These are phyloP conservation scores for Eulemur macaco DNA, from an alignment of 2,113 vertebrate genomes.

Conservation along the genomic window DNA sequence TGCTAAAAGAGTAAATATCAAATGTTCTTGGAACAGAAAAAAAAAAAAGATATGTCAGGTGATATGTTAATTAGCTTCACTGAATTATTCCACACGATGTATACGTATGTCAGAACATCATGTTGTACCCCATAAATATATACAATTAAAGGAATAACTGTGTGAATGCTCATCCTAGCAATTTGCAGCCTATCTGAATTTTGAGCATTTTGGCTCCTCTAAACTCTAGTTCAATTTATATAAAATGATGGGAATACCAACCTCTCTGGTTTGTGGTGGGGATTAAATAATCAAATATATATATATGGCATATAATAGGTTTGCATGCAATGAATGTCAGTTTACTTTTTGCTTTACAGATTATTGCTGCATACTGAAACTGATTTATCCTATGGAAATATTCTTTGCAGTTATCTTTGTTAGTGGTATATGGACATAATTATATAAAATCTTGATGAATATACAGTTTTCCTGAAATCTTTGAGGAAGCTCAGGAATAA, in stretches of 20 bases:
- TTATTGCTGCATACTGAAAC: neutral
- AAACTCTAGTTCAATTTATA: neutral
- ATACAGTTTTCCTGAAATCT: neutral
- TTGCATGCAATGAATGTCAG: neutral
- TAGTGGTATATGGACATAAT: neutral
- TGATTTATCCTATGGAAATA: neutral
- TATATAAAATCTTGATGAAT: neutral
- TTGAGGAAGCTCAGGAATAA: neutral
- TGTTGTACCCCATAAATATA: neutral
- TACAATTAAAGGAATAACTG: neutral
- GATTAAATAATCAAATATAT: neutral
- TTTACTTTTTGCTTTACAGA: neutral
- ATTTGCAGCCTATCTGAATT: neutral
- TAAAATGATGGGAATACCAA: neutral
- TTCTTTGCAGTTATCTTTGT: neutral
- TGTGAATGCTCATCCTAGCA: neutral
- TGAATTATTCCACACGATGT: neutral
- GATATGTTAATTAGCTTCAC: neutral
- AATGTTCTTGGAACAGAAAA: neutral
- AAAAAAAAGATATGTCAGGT: neutral
- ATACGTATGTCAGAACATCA: neutral
- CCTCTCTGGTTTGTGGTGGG: neutral
- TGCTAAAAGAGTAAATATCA: neutral
- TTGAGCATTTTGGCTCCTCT: constrained; percentile 6
- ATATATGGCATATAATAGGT: neutral